These are phyloP conservation scores for Loris lydekkerianus DNA, from an alignment of 2,797 vertebrate species.

Conservation along the genomic window DNA sequence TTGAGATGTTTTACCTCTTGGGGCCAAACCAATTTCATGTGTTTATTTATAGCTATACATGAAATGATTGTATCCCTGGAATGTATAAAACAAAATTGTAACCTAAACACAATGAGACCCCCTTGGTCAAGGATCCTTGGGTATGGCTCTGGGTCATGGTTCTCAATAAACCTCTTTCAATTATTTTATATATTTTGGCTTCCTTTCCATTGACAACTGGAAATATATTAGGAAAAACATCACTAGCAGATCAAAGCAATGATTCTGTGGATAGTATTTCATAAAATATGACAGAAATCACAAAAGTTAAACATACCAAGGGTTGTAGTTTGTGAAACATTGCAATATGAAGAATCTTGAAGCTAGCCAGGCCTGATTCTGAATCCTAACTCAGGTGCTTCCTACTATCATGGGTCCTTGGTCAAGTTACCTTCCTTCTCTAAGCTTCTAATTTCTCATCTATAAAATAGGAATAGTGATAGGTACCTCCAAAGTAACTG, in stretches of 20 bases:
- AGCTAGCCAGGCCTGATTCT: neutral
- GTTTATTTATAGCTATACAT: too few species aligned
- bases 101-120: too few species aligned
- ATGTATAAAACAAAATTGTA: too few species aligned
- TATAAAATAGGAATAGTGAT: neutral
- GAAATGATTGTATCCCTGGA: too few species aligned
- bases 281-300: slow-evolving; percentile 41
- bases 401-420: neutral
- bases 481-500: neutral
- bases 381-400: slow-evolving; percentile 8
- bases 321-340: neutral
- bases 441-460: neutral
- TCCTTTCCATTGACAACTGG: too few species aligned
- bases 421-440: neutral
- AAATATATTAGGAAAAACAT: neutral
- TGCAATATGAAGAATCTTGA: neutral
- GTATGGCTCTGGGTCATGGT: too few species aligned
- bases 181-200: too few species aligned
- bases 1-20: too few species aligned
- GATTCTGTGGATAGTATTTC: neutral
- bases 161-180: too few species aligned
- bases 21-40: too few species aligned
- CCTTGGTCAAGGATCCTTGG: too few species aligned
- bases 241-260: neutral
- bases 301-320: neutral